A percentile compares a stretch with the other conserved stretches of the same genome.
Conservation (phyloP, 2,797 vertebrate genomes). For the Xenops minutus region DNA sequence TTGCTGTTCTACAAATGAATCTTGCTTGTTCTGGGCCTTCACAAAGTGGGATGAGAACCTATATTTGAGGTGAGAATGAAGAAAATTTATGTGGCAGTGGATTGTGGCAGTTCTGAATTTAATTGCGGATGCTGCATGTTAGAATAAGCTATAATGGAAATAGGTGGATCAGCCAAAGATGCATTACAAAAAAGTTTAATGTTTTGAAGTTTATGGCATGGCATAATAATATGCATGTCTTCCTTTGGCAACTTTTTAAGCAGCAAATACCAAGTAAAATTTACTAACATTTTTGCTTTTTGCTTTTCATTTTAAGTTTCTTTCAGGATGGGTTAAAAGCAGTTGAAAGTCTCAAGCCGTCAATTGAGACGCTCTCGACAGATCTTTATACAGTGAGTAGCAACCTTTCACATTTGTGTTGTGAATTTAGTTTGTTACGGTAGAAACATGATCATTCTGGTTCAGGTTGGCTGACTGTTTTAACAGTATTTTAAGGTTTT, state of each 20-base stretch:
- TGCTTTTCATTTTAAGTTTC: constrained; percentile 81
- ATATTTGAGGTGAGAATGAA: background rate
- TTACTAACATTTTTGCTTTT: background rate
- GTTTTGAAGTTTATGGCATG: background rate
- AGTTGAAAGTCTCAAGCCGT: constrained; percentile 96
- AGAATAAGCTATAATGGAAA: background rate
- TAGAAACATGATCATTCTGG: background rate
- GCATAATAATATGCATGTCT: background rate
- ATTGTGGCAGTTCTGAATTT: background rate
- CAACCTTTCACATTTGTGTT: background rate
- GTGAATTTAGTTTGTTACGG: background rate
- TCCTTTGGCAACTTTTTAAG: background rate
- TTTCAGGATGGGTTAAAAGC: constrained; percentile 98
- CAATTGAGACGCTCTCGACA: constrained; percentile 93
- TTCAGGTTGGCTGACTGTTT: background rate
- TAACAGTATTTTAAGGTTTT: background rate
- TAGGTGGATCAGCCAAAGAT: background rate
- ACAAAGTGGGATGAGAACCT: background rate
- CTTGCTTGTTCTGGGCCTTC: background rate
- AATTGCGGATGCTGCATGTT: background rate
- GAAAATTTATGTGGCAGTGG: background rate
- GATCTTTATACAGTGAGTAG: constrained; percentile 90
- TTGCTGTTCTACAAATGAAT: background rate
- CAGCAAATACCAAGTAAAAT: background rate
- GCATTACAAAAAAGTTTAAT: background rate